Evolutionary conservation across 2,888 invertebrate species (phyloP).

Genomic region (Lasioglossum marginatum): DNA sequence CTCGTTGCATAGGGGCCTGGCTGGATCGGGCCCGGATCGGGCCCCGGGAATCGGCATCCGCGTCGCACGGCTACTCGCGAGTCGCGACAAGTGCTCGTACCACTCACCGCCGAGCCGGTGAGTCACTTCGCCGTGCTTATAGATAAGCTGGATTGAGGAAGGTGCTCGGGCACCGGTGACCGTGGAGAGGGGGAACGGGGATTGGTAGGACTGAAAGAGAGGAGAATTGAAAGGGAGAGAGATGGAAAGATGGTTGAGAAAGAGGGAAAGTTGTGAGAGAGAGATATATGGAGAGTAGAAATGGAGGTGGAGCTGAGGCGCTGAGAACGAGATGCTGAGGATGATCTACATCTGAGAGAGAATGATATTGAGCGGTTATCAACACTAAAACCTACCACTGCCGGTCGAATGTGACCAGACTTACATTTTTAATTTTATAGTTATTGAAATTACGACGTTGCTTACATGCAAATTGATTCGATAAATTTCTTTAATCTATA

Average conservation of each 20-base stretch:
- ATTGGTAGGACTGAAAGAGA: not conserved
- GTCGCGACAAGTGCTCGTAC: constrained; percentile 71
- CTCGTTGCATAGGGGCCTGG: constrained; percentile 1
- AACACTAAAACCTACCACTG: too few relatives aligned
- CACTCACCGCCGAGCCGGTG: constrained; percentile 65
- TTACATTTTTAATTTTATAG: too few relatives aligned
- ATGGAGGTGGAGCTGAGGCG: not conserved
- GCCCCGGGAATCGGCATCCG: constrained; percentile 52
- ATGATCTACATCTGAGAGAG: not conserved
- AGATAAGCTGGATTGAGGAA: constrained; percentile 53
- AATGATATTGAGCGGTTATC: too few relatives aligned
- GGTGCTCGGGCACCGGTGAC: constrained; percentile 28
- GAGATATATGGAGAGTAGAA: not conserved
- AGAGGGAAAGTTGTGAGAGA: constrained; percentile 1
- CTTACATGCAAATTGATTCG: too few relatives aligned
- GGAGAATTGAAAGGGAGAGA: not conserved
- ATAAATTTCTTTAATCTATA: too few relatives aligned
- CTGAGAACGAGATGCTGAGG: not conserved
- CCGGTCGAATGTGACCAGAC: too few relatives aligned
- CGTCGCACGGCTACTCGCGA: constrained; percentile 62
- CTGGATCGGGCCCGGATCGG: constrained; percentile 37
- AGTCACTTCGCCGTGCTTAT: constrained; percentile 62
- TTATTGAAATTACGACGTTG: too few relatives aligned
- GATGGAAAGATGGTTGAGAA: not conserved
- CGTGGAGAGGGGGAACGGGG: constrained; percentile 11